phyloP scores from a whole-genome alignment of 1,140 invertebrate genomes.

The Linepithema humile region DNA sequence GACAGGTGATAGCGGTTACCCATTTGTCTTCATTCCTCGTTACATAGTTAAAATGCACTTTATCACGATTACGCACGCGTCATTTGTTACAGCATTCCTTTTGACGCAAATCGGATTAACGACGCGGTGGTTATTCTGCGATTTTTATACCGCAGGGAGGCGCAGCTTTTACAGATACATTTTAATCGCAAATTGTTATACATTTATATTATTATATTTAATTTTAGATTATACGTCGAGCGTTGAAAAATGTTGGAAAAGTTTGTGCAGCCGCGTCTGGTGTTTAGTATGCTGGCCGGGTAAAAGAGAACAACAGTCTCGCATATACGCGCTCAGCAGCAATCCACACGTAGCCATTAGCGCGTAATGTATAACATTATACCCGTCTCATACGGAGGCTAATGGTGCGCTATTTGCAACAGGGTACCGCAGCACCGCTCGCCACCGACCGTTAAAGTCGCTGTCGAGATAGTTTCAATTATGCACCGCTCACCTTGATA shows the following conservation, averaged over 20 bases:
- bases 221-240: constrained; percentile 10
- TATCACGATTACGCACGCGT: constrained; percentile 51
- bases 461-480: constrained; percentile 2
- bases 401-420: constrained; percentile 69
- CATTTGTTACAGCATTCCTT: not conserved
- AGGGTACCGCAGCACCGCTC: constrained; percentile 47
- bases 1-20: constrained; percentile 68
- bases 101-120: not conserved
- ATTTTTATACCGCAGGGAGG: not conserved
- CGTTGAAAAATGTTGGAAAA: not conserved
- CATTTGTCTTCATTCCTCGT: constrained; percentile 69
- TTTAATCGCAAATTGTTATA: not conserved
- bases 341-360: constrained; percentile 70
- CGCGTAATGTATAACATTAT: constrained; percentile 75
- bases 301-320: constrained; percentile 65
- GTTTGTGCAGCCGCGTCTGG: constrained; percentile 24
- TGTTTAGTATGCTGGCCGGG: constrained; percentile 50
- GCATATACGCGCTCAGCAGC: constrained; percentile 63
- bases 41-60: constrained; percentile 61
- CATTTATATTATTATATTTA: not conserved
- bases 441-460: constrained; percentile 26
- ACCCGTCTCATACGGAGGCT: constrained; percentile 64
- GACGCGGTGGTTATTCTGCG: not conserved
- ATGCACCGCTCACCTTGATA: not conserved
- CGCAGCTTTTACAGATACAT: too few species aligned